Evolutionary conservation across 2,888 invertebrate genomes (phyloP), one percentile per base, ranked within the genome.

Genomic region (Clunio marinus): DNA sequence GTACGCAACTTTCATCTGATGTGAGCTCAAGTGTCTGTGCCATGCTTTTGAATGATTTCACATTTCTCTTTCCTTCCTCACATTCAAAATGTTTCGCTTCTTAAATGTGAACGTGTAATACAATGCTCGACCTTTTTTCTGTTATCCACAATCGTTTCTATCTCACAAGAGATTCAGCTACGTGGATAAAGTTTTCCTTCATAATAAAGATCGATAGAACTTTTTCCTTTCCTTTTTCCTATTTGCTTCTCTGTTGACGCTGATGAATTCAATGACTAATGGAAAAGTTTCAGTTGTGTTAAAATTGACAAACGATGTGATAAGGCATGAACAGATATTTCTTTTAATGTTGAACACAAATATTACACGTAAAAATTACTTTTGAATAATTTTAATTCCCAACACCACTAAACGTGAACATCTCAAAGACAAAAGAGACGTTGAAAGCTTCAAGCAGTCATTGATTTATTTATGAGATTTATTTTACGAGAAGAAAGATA

Each of bases 71-170:
- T 22, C 4, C 2, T 20, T 5, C 5, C 25, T 3, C 25, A 17
- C 27, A 7, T 57, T 57, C 25, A 57, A 8, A 13, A 5, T 8
- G 35, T 13, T 45, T 45, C 45, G 15, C 32, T 32, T 45, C n/a
- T 5, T 45, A 22, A 25, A 57, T 57, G 27, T 15, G 22, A 51
- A 3, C 3, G 57, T 32, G 32, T 5, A 57, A 57, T 57, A 25
- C 25, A 57, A 57, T 25, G 27, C 57, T 27, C 57, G 57, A 57
- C 57, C 57, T 57, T 57, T 57, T 57, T 22, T 51, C 51, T 51
- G 17, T 51, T 57, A 57, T 57, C 27, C 15, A n/a, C n/a, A 22
- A 27, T 25, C 17, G 3, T 55, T 27, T 24, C 13, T 8, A n/a
- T n/a, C 15, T 27, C 25, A 25, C 2, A 10, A 57, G 25, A 57